These are phyloP conservation scores for Agelastica alni DNA, from an alignment of 2,888 invertebrate species.

Conservation along the genomic window DNA sequence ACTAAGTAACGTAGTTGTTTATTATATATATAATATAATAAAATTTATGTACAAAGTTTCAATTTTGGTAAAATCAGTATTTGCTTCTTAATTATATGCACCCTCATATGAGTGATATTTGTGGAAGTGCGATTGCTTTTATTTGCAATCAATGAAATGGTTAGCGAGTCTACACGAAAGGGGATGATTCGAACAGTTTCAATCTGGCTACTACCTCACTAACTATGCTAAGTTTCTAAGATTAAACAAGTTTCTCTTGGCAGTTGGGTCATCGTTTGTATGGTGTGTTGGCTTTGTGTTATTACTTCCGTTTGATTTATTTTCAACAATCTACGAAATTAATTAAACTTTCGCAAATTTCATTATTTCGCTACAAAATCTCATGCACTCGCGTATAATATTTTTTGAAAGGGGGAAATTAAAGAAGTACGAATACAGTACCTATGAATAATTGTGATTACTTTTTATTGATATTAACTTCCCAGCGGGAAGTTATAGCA, in stretches of 20 bases:
- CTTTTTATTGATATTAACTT: too few relatives aligned
- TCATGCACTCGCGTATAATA: too few relatives aligned
- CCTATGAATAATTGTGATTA: too few relatives aligned
- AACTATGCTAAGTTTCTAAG: constrained; percentile 26
- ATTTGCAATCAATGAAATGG: constrained; percentile 24
- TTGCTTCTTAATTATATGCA: constrained; percentile 24
- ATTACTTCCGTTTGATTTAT: constrained; percentile 24
- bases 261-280: constrained; percentile 22
- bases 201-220: constrained; percentile 26
- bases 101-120: constrained; percentile 19
- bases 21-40: too few relatives aligned
- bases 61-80: too few relatives aligned
- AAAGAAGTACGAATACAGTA: too few relatives aligned
- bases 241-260: constrained; percentile 26
- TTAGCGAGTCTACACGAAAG: constrained; percentile 19
- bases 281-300: constrained; percentile 20
- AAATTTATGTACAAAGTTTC: too few relatives aligned
- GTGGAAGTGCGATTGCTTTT: constrained; percentile 17
- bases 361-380: too few relatives aligned
- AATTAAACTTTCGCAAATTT: constrained; percentile 23
- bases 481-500: too few relatives aligned
- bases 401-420: too few relatives aligned
- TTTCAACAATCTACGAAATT: constrained; percentile 18
- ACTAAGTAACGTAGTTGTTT: too few relatives aligned
- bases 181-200: constrained; percentile 27